A percentile compares a stretch with the other conserved stretches of the same genome.
Conservation (phyloP, 2,888 invertebrate genomes). For the Deilephila elpenor region DNA sequence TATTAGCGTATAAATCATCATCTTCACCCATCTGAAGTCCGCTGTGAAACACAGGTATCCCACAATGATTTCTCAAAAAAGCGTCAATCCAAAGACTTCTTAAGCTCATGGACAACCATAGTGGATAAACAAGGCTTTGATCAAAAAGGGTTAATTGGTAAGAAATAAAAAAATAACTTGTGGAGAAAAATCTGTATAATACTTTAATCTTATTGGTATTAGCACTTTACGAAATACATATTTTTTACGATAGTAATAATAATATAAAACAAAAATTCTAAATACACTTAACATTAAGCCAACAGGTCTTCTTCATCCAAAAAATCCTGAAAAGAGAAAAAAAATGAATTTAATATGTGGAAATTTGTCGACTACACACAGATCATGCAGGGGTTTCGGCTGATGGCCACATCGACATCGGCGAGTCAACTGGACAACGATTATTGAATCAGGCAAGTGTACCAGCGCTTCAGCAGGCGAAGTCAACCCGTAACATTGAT, state of each 20-base stretch:
- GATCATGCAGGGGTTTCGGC: slow-evolving; percentile 4
- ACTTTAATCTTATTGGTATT: slow-evolving; percentile 74
- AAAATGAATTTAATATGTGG: slow-evolving; percentile 25
- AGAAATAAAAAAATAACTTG: slow-evolving; percentile 42
- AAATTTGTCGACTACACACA: slow-evolving; percentile 23
- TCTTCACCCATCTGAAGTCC: neutral
- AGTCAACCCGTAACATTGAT: too few species aligned
- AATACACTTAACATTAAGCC: slow-evolving; percentile 65
- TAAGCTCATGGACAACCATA: too few species aligned
- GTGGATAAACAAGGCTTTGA: too few species aligned
- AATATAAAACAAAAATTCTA: slow-evolving; percentile 54
- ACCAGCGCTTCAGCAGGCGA: neutral
- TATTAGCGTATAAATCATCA: too few species aligned
- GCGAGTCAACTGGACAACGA: neutral
- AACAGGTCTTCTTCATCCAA: slow-evolving; percentile 77
- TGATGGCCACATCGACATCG: neutral
- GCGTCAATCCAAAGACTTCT: too few species aligned
- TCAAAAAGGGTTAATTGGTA: neutral
- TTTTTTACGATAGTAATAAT: slow-evolving; percentile 48
- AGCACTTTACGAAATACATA: slow-evolving; percentile 74
- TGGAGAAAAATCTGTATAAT: slow-evolving; percentile 62
- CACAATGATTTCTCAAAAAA: too few species aligned
- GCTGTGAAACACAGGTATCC: neutral
- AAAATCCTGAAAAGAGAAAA: slow-evolving; percentile 63
- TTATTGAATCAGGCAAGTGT: neutral